A percentile compares a stretch with the other conserved stretches of the same genome.
phyloP scores from a whole-genome alignment of 2,797 vertebrate species.

The Sebastes oblongus region DNA sequence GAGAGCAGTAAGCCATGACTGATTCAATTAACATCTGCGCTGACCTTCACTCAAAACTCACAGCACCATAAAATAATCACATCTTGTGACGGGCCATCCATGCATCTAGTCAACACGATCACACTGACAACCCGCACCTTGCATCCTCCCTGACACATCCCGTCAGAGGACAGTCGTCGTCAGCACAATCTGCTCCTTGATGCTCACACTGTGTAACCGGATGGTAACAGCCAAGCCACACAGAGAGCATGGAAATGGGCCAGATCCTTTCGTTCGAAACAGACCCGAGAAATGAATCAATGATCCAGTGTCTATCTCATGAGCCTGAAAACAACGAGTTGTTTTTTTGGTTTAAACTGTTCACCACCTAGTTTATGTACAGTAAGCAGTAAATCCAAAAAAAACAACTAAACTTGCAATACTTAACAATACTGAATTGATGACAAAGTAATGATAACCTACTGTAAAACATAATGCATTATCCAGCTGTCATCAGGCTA shows the following conservation, averaged over 20 bases:
- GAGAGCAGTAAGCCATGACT: conserved; percentile 26
- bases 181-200: conserved; percentile 71
- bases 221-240: conserved; percentile 46
- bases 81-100: conserved; percentile 18
- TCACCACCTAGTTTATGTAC: background rate
- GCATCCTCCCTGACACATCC: conserved; percentile 30
- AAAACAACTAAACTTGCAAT: background rate
- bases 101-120: conserved; percentile 38
- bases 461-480: conserved; percentile 1
- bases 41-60: conserved; percentile 57
- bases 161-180: conserved; percentile 50
- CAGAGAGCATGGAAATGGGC: conserved; percentile 39
- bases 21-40: conserved; percentile 59
- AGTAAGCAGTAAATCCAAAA: background rate
- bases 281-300: conserved; percentile 3
- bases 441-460: conserved; percentile 29
- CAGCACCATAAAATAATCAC: conserved; percentile 39
- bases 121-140: conserved; percentile 50
- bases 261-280: conserved; percentile 25
- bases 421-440: background rate
- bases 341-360: background rate
- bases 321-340: background rate
- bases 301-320: background rate
- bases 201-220: conserved; percentile 65
- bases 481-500: conserved; percentile 27